phyloP scores from a whole-genome alignment of 2,888 invertebrate species.

The Thelaira solivaga region DNA sequence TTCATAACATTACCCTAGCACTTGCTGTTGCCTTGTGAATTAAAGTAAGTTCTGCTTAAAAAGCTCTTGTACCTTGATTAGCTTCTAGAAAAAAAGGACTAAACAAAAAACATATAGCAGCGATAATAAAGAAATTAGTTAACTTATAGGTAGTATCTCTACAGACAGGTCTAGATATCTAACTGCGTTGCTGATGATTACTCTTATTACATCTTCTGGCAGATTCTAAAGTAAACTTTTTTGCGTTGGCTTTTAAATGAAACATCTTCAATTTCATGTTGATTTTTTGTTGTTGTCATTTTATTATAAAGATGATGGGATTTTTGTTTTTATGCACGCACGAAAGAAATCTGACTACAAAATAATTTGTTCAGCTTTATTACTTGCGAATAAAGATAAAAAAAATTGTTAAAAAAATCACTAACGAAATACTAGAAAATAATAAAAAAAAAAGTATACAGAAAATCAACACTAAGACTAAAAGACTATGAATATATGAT shows the following conservation, averaged over 20 bases:
- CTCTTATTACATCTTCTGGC: not conserved
- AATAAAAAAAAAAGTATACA: not conserved
- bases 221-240: not conserved
- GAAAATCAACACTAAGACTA: conserved; percentile 28
- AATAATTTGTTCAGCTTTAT: conserved; percentile 52
- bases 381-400: conserved; percentile 36
- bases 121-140: too few relatives aligned
- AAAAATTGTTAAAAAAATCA: not conserved
- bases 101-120: too few relatives aligned
- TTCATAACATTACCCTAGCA: too few relatives aligned
- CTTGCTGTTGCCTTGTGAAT: too few relatives aligned
- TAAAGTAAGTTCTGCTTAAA: too few relatives aligned
- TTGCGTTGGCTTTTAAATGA: not conserved
- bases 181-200: not conserved
- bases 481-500: conserved; percentile 57
- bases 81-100: too few relatives aligned
- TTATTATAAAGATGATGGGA: conserved; percentile 42
- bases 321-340: conserved; percentile 52
- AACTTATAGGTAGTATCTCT: too few relatives aligned
- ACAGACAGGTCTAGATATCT: too few relatives aligned
- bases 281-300: conserved; percentile 9
- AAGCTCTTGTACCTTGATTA: too few relatives aligned
- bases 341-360: conserved; percentile 24
- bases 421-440: not conserved
- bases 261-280: conserved; percentile 32